Evolutionary conservation across 2,888 invertebrate species (phyloP).

Genomic region (Rhagophthalmus giganteus): DNA sequence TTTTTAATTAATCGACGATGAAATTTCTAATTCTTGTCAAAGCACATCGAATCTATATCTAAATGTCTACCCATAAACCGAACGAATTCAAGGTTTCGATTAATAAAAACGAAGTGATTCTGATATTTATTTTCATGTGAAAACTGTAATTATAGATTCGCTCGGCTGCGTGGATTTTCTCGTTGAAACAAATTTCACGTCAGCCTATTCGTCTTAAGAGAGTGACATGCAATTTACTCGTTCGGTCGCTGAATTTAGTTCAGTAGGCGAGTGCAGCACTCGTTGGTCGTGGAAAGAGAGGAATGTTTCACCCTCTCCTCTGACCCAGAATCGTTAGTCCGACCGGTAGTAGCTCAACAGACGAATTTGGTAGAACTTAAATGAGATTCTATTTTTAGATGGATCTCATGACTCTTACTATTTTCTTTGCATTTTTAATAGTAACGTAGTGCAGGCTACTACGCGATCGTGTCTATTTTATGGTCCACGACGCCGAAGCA

Average conservation of each 20-base stretch:
- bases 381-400: conserved; percentile 42
- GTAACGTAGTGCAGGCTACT: too few relatives aligned
- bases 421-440: too few relatives aligned
- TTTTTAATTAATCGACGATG: too few relatives aligned
- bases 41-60: too few relatives aligned
- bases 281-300: conserved; percentile 26
- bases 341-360: conserved; percentile 33
- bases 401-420: too few relatives aligned
- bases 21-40: too few relatives aligned
- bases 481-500: conserved; percentile 13
- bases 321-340: conserved; percentile 34
- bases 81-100: too few relatives aligned
- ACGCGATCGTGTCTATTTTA: too few relatives aligned
- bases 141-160: conserved; percentile 21
- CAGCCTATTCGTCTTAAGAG: conserved; percentile 53
- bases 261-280: conserved; percentile 38
- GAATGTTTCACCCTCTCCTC: conserved; percentile 15
- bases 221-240: conserved; percentile 55
- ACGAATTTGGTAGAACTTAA: conserved; percentile 39
- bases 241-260: conserved; percentile 49
- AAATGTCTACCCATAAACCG: too few relatives aligned
- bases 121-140: background rate
- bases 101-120: too few relatives aligned
- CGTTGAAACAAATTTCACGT: conserved; percentile 54
- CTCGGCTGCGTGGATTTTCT: conserved; percentile 30